A percentile compares a stretch with the other conserved stretches of the same genome.
phyloP scores from a whole-genome alignment of 2,797 vertebrate genomes.

The Cyclopterus lumpus region DNA sequence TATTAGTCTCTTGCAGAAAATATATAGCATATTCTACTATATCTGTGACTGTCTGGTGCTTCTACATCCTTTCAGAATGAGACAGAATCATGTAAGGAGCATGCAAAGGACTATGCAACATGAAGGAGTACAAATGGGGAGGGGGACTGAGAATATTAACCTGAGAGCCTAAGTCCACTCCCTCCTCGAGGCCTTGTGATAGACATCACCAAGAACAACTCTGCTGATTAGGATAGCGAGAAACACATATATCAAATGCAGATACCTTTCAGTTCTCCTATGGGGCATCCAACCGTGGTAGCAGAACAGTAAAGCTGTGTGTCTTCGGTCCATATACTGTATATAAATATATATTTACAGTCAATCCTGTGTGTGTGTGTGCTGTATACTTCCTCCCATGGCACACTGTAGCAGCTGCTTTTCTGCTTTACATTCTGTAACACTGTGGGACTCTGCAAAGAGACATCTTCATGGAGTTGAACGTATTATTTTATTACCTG shows the following conservation, averaged over 20 bases:
- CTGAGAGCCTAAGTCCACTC: slow-evolving; percentile 44
- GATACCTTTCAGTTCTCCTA: slow-evolving; percentile 61
- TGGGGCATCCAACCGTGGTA: slow-evolving; percentile 32
- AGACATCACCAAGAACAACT: slow-evolving; percentile 55
- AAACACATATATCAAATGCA: slow-evolving; percentile 74
- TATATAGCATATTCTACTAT: slow-evolving; percentile 1
- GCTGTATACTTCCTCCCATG: slow-evolving; percentile 16
- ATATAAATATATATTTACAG: slow-evolving; percentile 43
- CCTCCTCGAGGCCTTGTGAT: slow-evolving; percentile 47
- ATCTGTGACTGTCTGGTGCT: slow-evolving; percentile 21
- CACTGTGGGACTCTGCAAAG: neutral
- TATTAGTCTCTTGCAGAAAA: neutral
- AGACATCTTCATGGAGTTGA: slow-evolving; percentile 6
- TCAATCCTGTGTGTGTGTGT: slow-evolving; percentile 15
- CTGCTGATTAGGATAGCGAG: slow-evolving; percentile 70
- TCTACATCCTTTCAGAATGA: slow-evolving; percentile 29
- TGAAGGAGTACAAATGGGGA: slow-evolving; percentile 34
- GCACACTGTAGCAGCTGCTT: slow-evolving; percentile 13
- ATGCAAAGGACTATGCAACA: slow-evolving; percentile 29
- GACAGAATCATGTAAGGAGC: slow-evolving; percentile 56
- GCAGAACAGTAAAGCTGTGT: slow-evolving; percentile 37
- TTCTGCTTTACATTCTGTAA: slow-evolving; percentile 10
- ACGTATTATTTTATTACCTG: neutral
- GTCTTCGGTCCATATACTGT: slow-evolving; percentile 12
- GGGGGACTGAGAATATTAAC: slow-evolving; percentile 49